phyloP scores from a whole-genome alignment of 2,113 vertebrate genomes.

The Pelusios castaneus region DNA sequence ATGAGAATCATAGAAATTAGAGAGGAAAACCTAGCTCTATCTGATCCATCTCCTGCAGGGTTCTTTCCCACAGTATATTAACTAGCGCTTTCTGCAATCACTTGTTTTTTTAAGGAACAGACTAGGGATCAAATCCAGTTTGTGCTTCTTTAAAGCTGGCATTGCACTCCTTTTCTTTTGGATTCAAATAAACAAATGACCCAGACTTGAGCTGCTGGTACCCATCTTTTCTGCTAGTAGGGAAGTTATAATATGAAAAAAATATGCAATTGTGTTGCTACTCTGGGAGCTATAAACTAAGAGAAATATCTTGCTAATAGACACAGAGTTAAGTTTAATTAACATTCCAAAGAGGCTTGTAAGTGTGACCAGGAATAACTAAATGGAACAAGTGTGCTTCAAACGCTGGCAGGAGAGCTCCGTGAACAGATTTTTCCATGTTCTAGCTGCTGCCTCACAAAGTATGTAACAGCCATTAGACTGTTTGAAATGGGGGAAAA shows the following conservation, averaged over 20 bases:
- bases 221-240: background rate
- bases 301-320: background rate
- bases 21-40: background rate
- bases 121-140: background rate
- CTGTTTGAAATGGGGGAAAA: background rate
- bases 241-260: background rate
- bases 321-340: background rate
- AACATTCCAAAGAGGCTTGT: background rate
- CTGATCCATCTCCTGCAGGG: background rate
- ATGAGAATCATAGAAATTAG: background rate
- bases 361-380: background rate
- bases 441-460: background rate
- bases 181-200: background rate
- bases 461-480: background rate
- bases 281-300: background rate
- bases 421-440: background rate
- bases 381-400: too few species aligned
- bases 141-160: background rate
- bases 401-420: background rate
- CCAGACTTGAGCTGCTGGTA: too few species aligned
- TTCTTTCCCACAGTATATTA: background rate
- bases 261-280: background rate
- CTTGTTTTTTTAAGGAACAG: background rate
- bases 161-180: background rate
- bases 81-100: background rate